Conservation (phyloP, 1,140 invertebrate species). For the Adelges cooleyi region DNA sequence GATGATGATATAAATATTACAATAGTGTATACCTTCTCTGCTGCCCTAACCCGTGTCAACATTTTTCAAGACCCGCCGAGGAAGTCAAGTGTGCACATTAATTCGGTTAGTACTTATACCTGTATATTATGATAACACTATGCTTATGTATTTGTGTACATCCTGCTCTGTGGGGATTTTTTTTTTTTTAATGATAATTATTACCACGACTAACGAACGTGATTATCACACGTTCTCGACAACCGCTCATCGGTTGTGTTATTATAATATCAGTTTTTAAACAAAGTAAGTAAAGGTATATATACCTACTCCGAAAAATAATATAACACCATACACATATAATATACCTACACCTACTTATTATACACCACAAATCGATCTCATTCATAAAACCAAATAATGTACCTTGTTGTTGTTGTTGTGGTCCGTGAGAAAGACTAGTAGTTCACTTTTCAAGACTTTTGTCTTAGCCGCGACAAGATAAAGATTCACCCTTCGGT, state of each 20-base stretch:
- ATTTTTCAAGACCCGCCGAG: no score
- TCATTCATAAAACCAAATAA: background rate
- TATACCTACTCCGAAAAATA: background rate
- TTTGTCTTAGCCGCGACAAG: constrained; percentile 9
- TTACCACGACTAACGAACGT: background rate
- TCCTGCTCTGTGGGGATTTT: background rate
- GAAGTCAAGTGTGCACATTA: no score
- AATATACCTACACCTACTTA: no score
- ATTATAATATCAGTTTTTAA: no score
- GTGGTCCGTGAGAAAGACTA: constrained; percentile 17
- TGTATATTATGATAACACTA: background rate
- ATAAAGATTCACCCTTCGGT: constrained; percentile 16
- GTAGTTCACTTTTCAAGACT: constrained; percentile 3
- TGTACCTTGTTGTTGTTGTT: background rate
- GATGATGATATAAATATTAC: no score
- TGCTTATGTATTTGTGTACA: no score
- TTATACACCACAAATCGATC: constrained; percentile 17
- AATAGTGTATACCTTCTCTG: no score
- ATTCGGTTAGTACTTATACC: no score
- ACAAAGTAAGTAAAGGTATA: no score
- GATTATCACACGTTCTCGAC: background rate
- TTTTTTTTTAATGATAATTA: background rate
- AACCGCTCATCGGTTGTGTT: no score
- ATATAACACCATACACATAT: no score
- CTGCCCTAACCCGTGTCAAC: no score